These are phyloP conservation scores for Pemphigus obesinymphae DNA, from an alignment of 1,140 invertebrate species.

Conservation along the genomic window DNA sequence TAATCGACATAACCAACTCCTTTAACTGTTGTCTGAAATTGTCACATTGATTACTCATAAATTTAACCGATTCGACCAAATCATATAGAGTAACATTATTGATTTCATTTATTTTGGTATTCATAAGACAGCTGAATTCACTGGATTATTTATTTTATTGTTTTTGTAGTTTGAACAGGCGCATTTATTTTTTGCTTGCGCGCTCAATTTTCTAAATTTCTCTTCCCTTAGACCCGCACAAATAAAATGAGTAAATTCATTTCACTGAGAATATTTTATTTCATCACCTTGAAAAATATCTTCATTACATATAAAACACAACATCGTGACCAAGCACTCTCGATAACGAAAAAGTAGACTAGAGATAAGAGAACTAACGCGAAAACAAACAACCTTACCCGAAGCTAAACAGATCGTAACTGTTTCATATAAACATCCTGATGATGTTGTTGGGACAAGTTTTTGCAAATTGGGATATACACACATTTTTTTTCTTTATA, in stretches of 20 bases:
- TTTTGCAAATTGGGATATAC: too few relatives aligned
- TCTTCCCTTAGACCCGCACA: neutral
- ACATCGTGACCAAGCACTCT: neutral
- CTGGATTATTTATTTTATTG: neutral
- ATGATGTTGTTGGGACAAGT: too few relatives aligned
- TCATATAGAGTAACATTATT: neutral
- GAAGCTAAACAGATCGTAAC: too few relatives aligned
- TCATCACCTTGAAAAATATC: neutral
- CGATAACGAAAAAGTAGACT: neutral
- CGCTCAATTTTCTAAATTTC: neutral
- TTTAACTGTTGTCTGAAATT: neutral
- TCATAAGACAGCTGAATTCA: neutral
- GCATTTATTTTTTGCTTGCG: neutral
- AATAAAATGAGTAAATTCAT: neutral
- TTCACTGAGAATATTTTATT: neutral
- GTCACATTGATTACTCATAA: neutral
- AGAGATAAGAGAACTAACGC: neutral
- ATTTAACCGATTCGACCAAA: neutral
- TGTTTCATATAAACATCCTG: too few relatives aligned
- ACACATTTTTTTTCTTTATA: too few relatives aligned
- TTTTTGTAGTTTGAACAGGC: neutral
- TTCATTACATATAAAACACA: neutral
- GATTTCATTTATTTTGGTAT: neutral
- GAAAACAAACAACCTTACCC: too few relatives aligned
- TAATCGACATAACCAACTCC: too few relatives aligned